Evolutionary conservation across 1,140 invertebrate species (phyloP), one percentile per base, ranked within the genome.

Genomic region (Pseudomyrmex dendroicus): DNA sequence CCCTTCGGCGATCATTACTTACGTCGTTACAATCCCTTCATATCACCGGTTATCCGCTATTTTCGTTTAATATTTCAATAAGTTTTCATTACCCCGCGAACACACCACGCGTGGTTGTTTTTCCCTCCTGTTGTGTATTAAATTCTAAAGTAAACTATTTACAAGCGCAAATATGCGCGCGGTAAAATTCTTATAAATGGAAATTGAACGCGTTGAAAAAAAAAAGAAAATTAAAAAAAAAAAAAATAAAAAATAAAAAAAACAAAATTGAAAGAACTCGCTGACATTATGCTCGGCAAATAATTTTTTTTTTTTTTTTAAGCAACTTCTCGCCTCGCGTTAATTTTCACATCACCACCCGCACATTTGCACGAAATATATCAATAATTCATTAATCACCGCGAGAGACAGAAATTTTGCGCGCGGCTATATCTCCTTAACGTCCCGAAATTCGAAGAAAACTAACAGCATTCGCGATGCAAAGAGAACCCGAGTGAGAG

Each of bases 1-100:
- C 3, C 20, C 35, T 50, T 80, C 54, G 46, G 20, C 20, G 54
- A 59, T 80, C 22, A 80, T 80, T 70, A 80, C 20, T 70, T 70
- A 59, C 25, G 25, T 25, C 25, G 25, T 25, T 25, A 25, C 25
- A 25, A 3, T 25, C 3, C 25, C 66, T 70, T 70, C 54, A 80
- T 70, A 57, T 70, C 22, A 22, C 44, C 66, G 17, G 12, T 48
- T 25, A 56, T 48, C 59, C 52, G 20, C 1, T 0, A 20, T 70
- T 78, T 12, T 25, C 17, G 62, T 35, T 57, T 46, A 25, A 68
- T 48, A n/a, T 1, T 70, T 70, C 52, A 25, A 48, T 7, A 4
- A 17, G 20, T 17, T 50, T 50, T 67, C 44, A 56, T 67, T 67
- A 54, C 8, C 8, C 20, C n/a, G 7, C 15, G 25, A 25, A 25